Base-by-base conservation (phyloP, 1,140 invertebrate species). In the Sipha flava region DNA sequence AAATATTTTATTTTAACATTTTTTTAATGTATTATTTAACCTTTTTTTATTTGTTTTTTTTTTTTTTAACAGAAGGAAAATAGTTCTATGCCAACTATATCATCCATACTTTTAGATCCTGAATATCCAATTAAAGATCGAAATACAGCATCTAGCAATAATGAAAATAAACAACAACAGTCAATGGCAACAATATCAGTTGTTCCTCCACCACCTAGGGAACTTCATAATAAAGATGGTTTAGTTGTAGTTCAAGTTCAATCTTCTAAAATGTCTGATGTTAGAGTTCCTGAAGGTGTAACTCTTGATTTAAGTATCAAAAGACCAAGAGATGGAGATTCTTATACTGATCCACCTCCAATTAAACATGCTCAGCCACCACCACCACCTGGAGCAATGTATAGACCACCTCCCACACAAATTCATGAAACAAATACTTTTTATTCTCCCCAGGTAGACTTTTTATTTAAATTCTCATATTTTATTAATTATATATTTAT, bases 231-330 rank as follows among this genome's bases (percentile, higher is more conserved):
- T 12, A 84, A 84, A 73, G 85, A 85, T 72, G 82, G 84, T 34
- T 81, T 85, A 47, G 84, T 84, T 62, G 83, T 84, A 31, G 79
- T 84, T 34, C 84, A 85, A 82, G 84, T 84, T 12, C 73, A 77
- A 54, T 77, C 73, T 77, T 77, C 90, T 21, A 92, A 90, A 0
- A 84, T 92, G 0, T 91, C 90, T 5, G 90, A 92, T n/a, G 91
- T 92, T 10, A 88, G 87, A 82, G 86, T 87, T 0, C 85, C 86
- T 81, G 89, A 90, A 80, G 88, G 89, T 23, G 89, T 91, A 73
- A 92, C 93, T 0, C 86, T 95, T 0, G 93, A 95, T 84, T 84
- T 95, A 47, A 94, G 92, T 83, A 91, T 94, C 21, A 95, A 94
- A 84, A 91, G 93, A 82, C 90, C 91, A 3, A 85, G 91, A 23